Base-by-base conservation (phyloP, 2,113 vertebrate genomes). In the Erythrocercus mccallii region DNA sequence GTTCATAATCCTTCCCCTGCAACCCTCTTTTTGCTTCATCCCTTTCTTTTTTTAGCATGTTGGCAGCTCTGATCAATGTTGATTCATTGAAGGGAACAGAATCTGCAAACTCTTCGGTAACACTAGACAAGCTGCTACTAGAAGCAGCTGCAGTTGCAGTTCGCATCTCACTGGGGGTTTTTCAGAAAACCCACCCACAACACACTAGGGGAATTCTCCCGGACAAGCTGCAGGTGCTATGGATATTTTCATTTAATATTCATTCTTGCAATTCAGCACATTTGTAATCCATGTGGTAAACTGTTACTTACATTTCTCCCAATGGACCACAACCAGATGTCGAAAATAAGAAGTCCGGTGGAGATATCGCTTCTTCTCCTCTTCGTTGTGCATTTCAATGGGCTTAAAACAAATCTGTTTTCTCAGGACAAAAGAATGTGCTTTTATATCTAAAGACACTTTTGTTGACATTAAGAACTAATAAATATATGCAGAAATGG, bases 231-330 rank as follows among this genome's bases (percentile, higher is more conserved):
- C 98, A 98, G 98, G 98, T 98, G 98, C 98, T 97, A 97, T 97
- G 96, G 97, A 98, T 98, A 98, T 98, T 98, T 98, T 98, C 97
- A 98, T 98, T 98, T 98, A 98, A 98, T 98, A 98, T 98, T 98
- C 98, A 97, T 98, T 98, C 98, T 97, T 98, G 98, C 98, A 98
- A 98, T 98, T 98, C 98, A 98, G 98, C 98, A 98, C 98, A 98
- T 98, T 98, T 98, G 97, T 98, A 98, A 98, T 98, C 98, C 98
- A 98, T 97, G 97, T 97, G 98, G 98, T 98, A 97, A 98, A 97
- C 97, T 97, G 97, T 97, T 97, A 98, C 98, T 98, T 98, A 98
- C 97, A 97, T 98, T 97, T 97, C 97, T 98, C 98, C 98, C 97
- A 90, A 83, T 17, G 97, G 98, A 94, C 96, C 78, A 54, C 58